Base-by-base conservation (phyloP, 2,888 invertebrate genomes). In the Spisula subtruncata region DNA sequence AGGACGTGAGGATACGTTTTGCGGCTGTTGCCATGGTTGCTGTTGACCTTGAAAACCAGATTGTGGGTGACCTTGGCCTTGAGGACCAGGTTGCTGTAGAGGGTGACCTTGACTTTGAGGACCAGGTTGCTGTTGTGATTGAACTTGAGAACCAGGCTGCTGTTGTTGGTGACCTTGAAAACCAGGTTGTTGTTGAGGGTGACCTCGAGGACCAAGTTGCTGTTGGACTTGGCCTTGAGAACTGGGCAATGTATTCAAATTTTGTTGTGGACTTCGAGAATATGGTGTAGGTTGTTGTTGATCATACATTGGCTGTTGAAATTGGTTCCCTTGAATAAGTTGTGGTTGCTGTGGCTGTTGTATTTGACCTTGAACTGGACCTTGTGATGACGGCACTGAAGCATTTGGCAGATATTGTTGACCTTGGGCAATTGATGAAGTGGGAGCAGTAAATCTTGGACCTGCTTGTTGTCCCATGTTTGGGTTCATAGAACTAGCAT, bases 281-380 rank as follows among this genome's bases (percentile, higher is more conserved):
- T 66, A 25, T 66, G 60, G 25, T 0, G 60, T 25, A 12, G 60
- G 60, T n/a, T 66, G 60, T 66, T 66, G 60, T 25, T 66, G 60
- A 10, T 20, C 41, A 12, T 29, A 20, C 35, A 16, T 29, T 14
- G 48, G 51, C 1, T 85, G 85, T 85, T 83, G 97, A 56, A 91
- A 94, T 91, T 82, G 95, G 41, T 90, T 93, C 29, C 86, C 90
- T 29, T 81, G 85, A 75, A 66, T 54, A 51, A 85, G 35, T 86
- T 91, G 91, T 86, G 91, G 91, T 79, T 88, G 89, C 51, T 20
- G 71, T 41, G 1, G 32, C n/a, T 25, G 46, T 48, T 46, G 83
- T 32, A 35, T 83, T 25, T 29, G 81, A n/a, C 35, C n/a, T n/a
- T 66, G 83, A 12, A 32, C 60, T 66, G 35, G 48, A n/a, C 35